Evolutionary conservation across 2,888 invertebrate genomes (phyloP).

Genomic region (Tanytarsus gracilentus): DNA sequence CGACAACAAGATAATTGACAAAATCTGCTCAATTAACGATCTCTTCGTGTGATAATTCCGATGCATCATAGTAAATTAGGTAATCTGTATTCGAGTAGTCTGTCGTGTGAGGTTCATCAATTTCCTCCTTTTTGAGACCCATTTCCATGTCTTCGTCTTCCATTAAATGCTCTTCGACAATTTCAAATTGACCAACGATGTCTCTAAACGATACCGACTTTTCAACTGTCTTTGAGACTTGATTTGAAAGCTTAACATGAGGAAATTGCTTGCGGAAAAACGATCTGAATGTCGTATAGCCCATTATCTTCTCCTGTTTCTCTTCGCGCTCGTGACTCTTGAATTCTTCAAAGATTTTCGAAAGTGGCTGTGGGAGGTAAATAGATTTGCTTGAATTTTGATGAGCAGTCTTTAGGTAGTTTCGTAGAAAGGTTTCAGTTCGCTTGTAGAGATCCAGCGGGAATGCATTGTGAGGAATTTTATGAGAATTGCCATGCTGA

Average conservation of each 20-base stretch:
- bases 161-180: conserved; percentile 34
- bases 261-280: conserved; percentile 77
- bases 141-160: conserved; percentile 45
- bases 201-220: conserved; percentile 47
- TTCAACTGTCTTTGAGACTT: not conserved
- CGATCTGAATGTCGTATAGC: conserved; percentile 68
- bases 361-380: conserved; percentile 50
- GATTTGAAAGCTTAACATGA: conserved; percentile 44
- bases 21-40: not conserved
- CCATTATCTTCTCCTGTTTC: conserved; percentile 58
- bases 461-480: conserved; percentile 71
- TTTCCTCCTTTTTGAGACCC: conserved; percentile 1
- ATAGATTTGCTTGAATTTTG: conserved; percentile 45
- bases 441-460: conserved; percentile 69
- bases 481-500: conserved; percentile 70
- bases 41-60: conserved; percentile 19
- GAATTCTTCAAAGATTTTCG: conserved; percentile 65
- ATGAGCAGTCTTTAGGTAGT: conserved; percentile 57
- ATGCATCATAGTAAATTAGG: conserved; percentile 12
- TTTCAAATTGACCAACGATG: conserved; percentile 47
- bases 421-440: conserved; percentile 66
- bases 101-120: not conserved
- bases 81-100: conserved; percentile 10
- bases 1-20: no score
- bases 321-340: conserved; percentile 47